Conservation (phyloP, 1,140 invertebrate genomes). For the Centruroides sculpturatus region DNA sequence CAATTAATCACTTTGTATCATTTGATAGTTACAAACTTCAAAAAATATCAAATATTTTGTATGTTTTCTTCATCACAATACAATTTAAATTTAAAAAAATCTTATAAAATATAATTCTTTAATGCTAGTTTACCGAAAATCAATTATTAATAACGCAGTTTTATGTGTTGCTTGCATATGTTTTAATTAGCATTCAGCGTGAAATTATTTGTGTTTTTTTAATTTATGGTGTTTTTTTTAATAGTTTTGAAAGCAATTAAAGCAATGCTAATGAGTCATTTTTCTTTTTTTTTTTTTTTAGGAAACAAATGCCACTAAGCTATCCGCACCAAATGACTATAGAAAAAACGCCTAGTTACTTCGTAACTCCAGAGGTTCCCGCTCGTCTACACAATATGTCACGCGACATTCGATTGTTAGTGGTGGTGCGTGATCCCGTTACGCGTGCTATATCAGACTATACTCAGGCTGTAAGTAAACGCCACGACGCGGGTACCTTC, state of each 20-base stretch:
- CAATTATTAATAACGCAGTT: too few relatives aligned
- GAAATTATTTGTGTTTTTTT: too few relatives aligned
- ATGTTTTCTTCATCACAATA: too few relatives aligned
- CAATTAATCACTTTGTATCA: too few relatives aligned
- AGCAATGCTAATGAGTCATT: neutral
- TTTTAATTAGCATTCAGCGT: conserved; percentile 20
- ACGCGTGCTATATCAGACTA: conserved; percentile 39
- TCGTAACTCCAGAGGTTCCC: conserved; percentile 74
- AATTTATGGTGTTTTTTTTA: conserved; percentile 27
- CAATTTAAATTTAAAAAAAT: too few relatives aligned
- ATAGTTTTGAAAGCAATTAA: conserved; percentile 26
- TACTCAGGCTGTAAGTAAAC: conserved; percentile 26
- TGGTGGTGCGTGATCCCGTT: conserved; percentile 39
- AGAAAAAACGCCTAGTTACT: conserved; percentile 90
- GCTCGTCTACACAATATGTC: conserved; percentile 41
- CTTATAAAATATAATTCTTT: too few relatives aligned
- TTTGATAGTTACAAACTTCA: too few relatives aligned
- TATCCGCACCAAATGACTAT: conserved; percentile 74
- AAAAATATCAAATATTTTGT: too few relatives aligned
- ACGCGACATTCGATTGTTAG: conserved; percentile 31
- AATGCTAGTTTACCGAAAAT: too few relatives aligned
- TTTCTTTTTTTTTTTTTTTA: conserved; percentile 25
- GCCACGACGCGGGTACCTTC: conserved; percentile 25
- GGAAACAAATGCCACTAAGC: conserved; percentile 70
- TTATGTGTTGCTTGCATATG: neutral